A percentile compares a stretch with the other conserved stretches of the same genome.
These are phyloP conservation scores for Tursiops truncatus DNA, from an alignment of 2,113 vertebrate genomes.

Conservation along the genomic window DNA sequence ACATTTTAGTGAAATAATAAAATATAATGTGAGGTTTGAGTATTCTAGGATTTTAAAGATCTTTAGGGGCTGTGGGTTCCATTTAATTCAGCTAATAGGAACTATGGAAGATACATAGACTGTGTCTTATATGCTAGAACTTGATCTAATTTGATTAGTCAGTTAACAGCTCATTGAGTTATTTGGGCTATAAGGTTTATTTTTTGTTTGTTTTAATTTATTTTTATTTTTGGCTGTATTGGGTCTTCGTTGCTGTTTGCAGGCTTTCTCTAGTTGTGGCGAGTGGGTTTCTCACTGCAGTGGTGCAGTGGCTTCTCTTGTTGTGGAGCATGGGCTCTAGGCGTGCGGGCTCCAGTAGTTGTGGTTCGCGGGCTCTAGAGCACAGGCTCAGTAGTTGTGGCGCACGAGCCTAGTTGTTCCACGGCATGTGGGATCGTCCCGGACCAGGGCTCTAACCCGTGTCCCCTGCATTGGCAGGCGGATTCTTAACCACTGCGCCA, in stretches of 20 bases:
- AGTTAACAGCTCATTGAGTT: neutral
- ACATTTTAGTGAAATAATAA: neutral
- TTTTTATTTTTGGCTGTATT: conserved; percentile 9
- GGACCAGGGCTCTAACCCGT: too few relatives aligned
- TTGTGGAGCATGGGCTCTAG: too few relatives aligned
- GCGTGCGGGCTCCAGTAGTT: too few relatives aligned
- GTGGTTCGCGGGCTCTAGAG: too few relatives aligned
- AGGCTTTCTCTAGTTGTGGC: too few relatives aligned
- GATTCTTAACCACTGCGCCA: neutral
- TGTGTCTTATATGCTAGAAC: neutral
- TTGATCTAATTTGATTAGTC: neutral
- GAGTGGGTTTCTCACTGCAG: too few relatives aligned
- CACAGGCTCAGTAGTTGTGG: too few relatives aligned
- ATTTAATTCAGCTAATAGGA: neutral
- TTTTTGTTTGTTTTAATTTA: neutral
- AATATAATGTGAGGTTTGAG: neutral
- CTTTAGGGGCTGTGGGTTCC: neutral
- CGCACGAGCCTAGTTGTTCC: too few relatives aligned
- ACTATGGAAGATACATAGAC: neutral
- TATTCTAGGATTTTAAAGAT: neutral
- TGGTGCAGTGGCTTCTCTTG: too few relatives aligned
- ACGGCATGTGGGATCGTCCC: too few relatives aligned
- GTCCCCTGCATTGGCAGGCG: too few relatives aligned
- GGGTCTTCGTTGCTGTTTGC: too few relatives aligned
- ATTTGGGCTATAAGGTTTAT: neutral